Conservation (phyloP, 2,888 invertebrate species). For the Xanthorhoe designata region DNA sequence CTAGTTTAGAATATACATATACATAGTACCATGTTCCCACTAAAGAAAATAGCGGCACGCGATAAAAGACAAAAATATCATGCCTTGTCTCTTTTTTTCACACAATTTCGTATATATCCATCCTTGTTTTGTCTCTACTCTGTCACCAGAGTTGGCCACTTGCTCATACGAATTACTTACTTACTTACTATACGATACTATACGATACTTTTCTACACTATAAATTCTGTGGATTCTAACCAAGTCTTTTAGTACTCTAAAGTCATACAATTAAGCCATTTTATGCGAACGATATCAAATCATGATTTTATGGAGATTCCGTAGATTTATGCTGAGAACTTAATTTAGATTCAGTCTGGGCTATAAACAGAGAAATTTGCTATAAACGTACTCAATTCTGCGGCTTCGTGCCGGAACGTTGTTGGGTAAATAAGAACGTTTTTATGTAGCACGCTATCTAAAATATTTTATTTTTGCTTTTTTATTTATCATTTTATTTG, state of each 20-base stretch:
- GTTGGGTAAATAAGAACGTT: background rate
- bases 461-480: background rate
- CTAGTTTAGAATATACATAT: too few species aligned
- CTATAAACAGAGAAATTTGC: slow-evolving; percentile 30
- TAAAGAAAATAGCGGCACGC: too few species aligned
- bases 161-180: too few species aligned
- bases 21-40: too few species aligned
- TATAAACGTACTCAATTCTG: slow-evolving; percentile 24
- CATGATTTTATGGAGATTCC: slow-evolving; percentile 31
- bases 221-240: background rate
- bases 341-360: slow-evolving; percentile 29
- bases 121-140: too few species aligned
- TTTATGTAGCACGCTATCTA: background rate
- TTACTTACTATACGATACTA: too few species aligned
- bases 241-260: slow-evolving; percentile 1
- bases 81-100: too few species aligned
- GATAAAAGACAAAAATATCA: too few species aligned
- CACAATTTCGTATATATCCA: too few species aligned
- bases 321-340: slow-evolving; percentile 27
- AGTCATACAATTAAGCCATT: slow-evolving; percentile 22
- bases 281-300: slow-evolving; percentile 27
- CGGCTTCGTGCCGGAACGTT: slow-evolving; percentile 14
- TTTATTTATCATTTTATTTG: background rate
- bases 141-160: too few species aligned
- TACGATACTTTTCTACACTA: background rate